These are phyloP conservation scores for Parascotia fuliginaria DNA, from an alignment of 2,888 invertebrate species.

Conservation along the genomic window DNA sequence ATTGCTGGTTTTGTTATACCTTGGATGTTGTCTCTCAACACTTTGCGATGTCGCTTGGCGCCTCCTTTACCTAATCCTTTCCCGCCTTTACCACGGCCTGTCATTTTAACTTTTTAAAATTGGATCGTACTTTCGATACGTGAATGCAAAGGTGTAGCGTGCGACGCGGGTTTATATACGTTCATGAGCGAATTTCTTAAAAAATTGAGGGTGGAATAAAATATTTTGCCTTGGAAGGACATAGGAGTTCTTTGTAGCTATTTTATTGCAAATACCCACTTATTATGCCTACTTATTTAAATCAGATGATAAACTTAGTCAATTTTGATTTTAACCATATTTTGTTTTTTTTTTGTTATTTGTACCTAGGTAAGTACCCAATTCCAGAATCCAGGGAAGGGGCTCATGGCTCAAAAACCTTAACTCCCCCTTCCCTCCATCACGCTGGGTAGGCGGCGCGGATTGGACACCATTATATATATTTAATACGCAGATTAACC, in stretches of 20 bases:
- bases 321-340: too few species aligned
- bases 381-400: too few species aligned
- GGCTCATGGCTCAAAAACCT: too few species aligned
- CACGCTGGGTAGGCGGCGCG: too few species aligned
- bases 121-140: background rate
- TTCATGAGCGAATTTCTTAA: background rate
- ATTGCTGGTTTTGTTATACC: constrained; percentile 93
- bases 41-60: constrained; percentile 93
- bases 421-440: too few species aligned
- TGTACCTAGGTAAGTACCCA: too few species aligned
- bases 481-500: too few species aligned
- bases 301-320: too few species aligned
- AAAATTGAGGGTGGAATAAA: constrained; percentile 12
- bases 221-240: background rate
- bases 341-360: too few species aligned
- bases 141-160: background rate
- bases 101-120: constrained; percentile 79
- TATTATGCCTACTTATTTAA: too few species aligned
- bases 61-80: constrained; percentile 93
- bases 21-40: constrained; percentile 91
- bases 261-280: too few species aligned
- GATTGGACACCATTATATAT: too few species aligned
- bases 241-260: background rate
- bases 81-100: constrained; percentile 92
- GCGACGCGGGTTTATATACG: constrained; percentile 34